Conservation (phyloP, 1,140 invertebrate genomes). For the Medauroidea extradentata region DNA sequence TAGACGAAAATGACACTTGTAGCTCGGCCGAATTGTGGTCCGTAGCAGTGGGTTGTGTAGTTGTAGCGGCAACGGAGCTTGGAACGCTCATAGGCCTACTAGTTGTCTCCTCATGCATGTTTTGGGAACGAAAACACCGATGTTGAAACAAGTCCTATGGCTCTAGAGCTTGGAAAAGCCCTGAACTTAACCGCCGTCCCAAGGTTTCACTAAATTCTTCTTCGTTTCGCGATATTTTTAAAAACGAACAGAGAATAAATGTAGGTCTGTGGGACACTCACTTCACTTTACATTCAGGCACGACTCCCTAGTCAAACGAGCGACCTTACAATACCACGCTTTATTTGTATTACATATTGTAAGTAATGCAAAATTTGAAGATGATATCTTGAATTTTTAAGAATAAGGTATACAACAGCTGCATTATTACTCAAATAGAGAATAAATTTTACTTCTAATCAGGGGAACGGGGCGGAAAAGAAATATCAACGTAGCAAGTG, state of each 20-base stretch:
- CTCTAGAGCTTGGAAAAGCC: conserved; percentile 40
- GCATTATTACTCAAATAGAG: too few relatives aligned
- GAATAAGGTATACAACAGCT: too few relatives aligned
- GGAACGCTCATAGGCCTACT: conserved; percentile 40
- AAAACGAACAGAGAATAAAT: conserved; percentile 33
- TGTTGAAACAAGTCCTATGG: conserved; percentile 36
- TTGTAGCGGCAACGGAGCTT: conserved; percentile 45
- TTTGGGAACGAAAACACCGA: conserved; percentile 38
- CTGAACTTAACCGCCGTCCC: conserved; percentile 40
- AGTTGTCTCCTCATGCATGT: conserved; percentile 45
- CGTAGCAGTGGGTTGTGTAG: conserved; percentile 26
- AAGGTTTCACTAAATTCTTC: conserved; percentile 34
- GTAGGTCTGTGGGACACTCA: conserved; percentile 67
- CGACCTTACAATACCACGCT: conserved; percentile 16
- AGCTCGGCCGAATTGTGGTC: conserved; percentile 18
- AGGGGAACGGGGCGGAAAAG: too few relatives aligned
- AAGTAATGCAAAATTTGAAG: not conserved
- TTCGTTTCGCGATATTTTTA: conserved; percentile 13
- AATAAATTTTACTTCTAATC: too few relatives aligned
- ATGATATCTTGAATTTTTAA: too few relatives aligned
- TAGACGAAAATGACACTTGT: conserved; percentile 20
- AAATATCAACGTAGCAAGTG: too few relatives aligned
- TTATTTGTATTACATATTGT: not conserved
- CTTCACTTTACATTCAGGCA: conserved; percentile 56
- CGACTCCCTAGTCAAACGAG: conserved; percentile 38